These are phyloP conservation scores for Leistus spinibarbis DNA, from an alignment of 2,888 invertebrate genomes.

Conservation along the genomic window DNA sequence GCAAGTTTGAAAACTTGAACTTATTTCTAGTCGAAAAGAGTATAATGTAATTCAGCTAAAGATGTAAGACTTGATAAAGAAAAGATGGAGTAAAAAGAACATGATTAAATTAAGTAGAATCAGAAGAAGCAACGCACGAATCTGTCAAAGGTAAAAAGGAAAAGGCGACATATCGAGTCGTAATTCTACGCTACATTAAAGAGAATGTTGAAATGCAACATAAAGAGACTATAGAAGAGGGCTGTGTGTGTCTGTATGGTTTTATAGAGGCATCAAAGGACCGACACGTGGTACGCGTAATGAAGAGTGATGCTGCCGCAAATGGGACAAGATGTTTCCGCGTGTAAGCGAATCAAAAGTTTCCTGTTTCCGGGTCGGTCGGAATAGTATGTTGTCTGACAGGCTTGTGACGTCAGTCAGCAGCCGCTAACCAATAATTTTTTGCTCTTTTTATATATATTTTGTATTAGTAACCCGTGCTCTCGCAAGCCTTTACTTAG, in stretches of 20 bases:
- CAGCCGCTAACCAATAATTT: slow-evolving; percentile 1
- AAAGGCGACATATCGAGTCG: neutral
- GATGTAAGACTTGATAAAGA: neutral
- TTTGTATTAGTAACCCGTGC: neutral
- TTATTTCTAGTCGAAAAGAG: too few species aligned
- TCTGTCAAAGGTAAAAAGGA: neutral
- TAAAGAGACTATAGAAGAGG: slow-evolving; percentile 21
- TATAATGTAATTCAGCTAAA: too few species aligned
- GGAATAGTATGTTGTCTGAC: neutral
- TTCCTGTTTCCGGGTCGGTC: neutral
- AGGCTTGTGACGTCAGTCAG: neutral
- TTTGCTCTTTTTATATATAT: neutral
- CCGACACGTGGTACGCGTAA: slow-evolving; percentile 43
- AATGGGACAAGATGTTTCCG: slow-evolving; percentile 48
- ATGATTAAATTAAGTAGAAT: neutral
- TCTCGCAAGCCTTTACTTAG: neutral
- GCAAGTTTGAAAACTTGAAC: too few species aligned
- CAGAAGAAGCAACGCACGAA: neutral
- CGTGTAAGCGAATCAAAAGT: slow-evolving; percentile 31
- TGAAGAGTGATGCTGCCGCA: slow-evolving; percentile 48
- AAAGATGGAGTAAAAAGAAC: neutral
- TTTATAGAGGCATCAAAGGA: slow-evolving; percentile 46
- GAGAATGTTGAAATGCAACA: slow-evolving; percentile 47
- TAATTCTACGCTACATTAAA: slow-evolving; percentile 43
- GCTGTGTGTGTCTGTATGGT: slow-evolving; percentile 27